Conservation (phyloP, 2,797 vertebrate species). For the Tiaroga cobitis region DNA sequence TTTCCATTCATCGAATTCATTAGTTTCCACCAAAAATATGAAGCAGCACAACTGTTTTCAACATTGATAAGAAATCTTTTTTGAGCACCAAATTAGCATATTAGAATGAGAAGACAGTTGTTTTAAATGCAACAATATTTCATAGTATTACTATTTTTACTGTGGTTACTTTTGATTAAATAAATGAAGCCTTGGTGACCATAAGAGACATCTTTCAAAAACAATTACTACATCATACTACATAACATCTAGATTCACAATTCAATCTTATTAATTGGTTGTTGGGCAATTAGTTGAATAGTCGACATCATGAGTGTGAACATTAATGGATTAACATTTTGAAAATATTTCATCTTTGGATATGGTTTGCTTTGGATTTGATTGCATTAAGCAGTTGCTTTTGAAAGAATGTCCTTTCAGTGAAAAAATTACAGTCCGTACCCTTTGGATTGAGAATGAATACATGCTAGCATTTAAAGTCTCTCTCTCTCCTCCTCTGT, state of each 20-base stretch:
- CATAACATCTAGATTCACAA: not conserved
- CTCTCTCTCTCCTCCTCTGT: not conserved
- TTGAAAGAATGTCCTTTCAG: not conserved
- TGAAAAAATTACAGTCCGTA: not conserved
- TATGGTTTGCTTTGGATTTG: not conserved
- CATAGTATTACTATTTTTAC: not conserved
- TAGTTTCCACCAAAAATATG: too few relatives aligned
- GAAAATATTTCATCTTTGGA: not conserved
- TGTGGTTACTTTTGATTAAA: not conserved
- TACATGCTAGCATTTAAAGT: slow-evolving; percentile 23
- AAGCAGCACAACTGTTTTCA: too few relatives aligned
- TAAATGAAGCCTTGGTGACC: not conserved
- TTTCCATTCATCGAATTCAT: too few relatives aligned
- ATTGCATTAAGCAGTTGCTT: not conserved
- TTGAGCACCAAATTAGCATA: not conserved
- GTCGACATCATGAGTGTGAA: not conserved
- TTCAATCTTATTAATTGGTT: not conserved
- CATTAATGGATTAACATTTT: not conserved
- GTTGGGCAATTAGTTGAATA: not conserved
- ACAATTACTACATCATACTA: too few relatives aligned
- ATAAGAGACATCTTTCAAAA: not conserved
- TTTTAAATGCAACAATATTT: not conserved
- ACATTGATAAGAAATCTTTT: not conserved
- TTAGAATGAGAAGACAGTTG: not conserved
- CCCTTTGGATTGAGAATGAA: not conserved